phyloP scores from a whole-genome alignment of 2,888 invertebrate species.

The Dynastes tityus region DNA sequence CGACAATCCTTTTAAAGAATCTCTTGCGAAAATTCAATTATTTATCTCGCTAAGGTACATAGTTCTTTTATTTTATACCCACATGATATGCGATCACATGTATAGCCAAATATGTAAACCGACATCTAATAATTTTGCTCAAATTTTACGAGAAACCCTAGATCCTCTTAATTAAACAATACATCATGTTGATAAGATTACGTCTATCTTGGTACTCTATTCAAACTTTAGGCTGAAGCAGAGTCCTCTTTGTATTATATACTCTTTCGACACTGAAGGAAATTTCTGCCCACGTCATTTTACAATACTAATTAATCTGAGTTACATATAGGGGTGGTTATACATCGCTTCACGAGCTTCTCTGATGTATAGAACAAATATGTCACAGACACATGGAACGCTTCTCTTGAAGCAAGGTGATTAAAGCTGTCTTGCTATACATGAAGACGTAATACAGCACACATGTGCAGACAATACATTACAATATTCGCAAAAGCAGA shows the following conservation, averaged over 20 bases:
- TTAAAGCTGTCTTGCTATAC: not conserved
- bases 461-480: not conserved
- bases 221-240: not conserved
- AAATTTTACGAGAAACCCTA: not conserved
- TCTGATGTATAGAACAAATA: not conserved
- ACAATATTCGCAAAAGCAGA: no score
- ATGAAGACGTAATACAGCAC: not conserved
- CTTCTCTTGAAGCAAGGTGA: not conserved
- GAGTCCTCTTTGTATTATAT: not conserved
- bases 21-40: no score
- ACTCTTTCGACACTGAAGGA: slow-evolving; percentile 1
- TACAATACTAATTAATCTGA: slow-evolving; percentile 22
- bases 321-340: not conserved
- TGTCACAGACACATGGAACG: slow-evolving; percentile 2
- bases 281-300: slow-evolving; percentile 21
- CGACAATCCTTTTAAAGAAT: no score
- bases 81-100: no score
- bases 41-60: no score
- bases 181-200: not conserved
- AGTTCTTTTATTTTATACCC: no score
- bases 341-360: not conserved
- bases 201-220: not conserved
- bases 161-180: slow-evolving; percentile 11
- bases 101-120: no score
- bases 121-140: not conserved